Evolutionary conservation across 2,797 vertebrate genomes (phyloP), one percentile per base, ranked within the genome.

Genomic region (Chelidonichthys spinosus): DNA sequence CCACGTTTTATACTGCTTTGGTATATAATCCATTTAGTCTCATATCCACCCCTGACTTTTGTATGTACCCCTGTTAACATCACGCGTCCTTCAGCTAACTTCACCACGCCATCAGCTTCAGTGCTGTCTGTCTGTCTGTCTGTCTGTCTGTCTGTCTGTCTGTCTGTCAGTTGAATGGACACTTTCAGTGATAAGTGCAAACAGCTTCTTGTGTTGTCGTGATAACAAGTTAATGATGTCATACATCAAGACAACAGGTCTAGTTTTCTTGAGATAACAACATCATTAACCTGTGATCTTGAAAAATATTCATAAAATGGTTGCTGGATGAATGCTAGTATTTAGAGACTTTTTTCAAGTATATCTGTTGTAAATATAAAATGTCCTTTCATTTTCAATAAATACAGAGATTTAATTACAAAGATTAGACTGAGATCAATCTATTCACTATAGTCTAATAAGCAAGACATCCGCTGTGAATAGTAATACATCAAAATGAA

Each of bases 361-460:
- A 55, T 15, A 3, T 9, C 32, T 15, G 11, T 17, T 33, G 53
- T 46, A 36, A 47, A 36, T n/a, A 33, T 43, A 10, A 50, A 58
- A 47, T 25, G 5, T 55, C 18, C 10, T 53, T 55, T 46, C 10
- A 46, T 62, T 66, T 50, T n/a, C 40, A 36, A 36, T 72, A 33
- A 3, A 11, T 69, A 4, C 37, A 69, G 44, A n/a, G 11, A 37
- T 62, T 15, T 17, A 25, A 58, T 17, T 70, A 4, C 44, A 4
- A 52, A 32, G 25, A 25, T 25, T 25, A 25, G 25, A 25, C 25
- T 13, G 18, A n/a, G 50, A 60, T 40, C 49, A 55, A 76, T 68
- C 9, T 11, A 35, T 54, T 70, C 18, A 65, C 18, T 32, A 11
- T 43, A 33, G 17, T n/a, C 49, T 36, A 49, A 43, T 13, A 35